phyloP scores from a whole-genome alignment of 1,140 invertebrate species.

The Saccostrea glomerata region DNA sequence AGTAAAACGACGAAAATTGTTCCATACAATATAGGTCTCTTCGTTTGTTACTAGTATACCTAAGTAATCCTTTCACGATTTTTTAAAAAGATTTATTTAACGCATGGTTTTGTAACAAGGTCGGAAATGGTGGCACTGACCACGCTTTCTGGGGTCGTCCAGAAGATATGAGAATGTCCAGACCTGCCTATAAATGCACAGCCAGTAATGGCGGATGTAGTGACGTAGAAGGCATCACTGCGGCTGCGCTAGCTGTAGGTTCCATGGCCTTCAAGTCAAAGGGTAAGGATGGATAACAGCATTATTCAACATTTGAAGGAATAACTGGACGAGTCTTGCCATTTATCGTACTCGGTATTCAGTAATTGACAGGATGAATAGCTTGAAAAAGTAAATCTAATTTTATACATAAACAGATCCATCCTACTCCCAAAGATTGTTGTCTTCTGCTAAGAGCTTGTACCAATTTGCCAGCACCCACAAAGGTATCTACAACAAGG shows the following conservation, averaged over 20 bases:
- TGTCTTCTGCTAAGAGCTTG: conserved; percentile 82
- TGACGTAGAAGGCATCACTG: conserved; percentile 84
- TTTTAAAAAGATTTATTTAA: no score
- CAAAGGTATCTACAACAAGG: conserved; percentile 80
- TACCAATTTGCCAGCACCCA: conserved; percentile 82
- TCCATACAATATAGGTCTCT: no score
- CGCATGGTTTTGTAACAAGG: conserved; percentile 64
- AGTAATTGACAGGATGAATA: no score
- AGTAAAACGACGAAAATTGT: no score
- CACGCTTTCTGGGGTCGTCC: conserved; percentile 64
- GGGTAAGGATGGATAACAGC: conserved; percentile 39
- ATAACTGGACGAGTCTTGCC: no score
- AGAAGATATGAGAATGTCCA: conserved; percentile 62
- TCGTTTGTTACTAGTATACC: no score
- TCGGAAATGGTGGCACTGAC: conserved; percentile 61
- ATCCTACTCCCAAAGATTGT: conserved; percentile 79
- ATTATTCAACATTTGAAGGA: no score
- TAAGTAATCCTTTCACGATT: no score
- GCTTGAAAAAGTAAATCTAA: not conserved
- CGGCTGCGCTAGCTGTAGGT: conserved; percentile 83
- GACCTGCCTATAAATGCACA: conserved; percentile 61
- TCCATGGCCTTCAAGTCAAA: conserved; percentile 81
- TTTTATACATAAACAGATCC: conserved; percentile 73
- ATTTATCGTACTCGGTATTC: no score
- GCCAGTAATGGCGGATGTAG: conserved; percentile 64